A percentile compares a stretch with the other conserved stretches of the same genome.
These are phyloP conservation scores for Lampris incognitus DNA, from an alignment of 2,113 vertebrate species.

Conservation along the genomic window DNA sequence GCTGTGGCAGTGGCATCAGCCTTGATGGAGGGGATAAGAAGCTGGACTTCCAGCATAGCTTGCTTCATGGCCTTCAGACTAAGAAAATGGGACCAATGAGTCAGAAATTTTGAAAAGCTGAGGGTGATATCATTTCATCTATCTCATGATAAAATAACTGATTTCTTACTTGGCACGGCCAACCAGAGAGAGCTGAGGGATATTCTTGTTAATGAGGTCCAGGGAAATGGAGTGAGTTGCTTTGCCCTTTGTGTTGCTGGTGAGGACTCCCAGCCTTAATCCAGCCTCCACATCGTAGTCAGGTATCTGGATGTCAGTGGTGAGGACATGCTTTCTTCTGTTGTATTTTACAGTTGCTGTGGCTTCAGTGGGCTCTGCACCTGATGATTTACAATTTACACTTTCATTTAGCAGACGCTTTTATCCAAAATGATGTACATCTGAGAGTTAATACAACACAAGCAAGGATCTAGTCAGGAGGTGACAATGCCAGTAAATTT, in stretches of 20 bases:
- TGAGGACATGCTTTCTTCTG: conserved; percentile 80
- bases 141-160: not conserved
- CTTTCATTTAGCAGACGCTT: too few species aligned
- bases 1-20: conserved; percentile 83
- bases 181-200: conserved; percentile 85
- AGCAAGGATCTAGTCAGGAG: too few species aligned
- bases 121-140: not conserved
- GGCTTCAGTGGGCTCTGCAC: conserved; percentile 82
- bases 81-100: conserved; percentile 31
- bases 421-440: too few species aligned
- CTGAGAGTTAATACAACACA: too few species aligned
- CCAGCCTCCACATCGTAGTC: conserved; percentile 85
- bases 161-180: conserved; percentile 87
- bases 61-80: conserved; percentile 83
- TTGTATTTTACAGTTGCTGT: conserved; percentile 85
- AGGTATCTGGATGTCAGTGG: conserved; percentile 87
- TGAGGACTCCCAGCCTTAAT: conserved; percentile 82
- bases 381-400: conserved; percentile 64
- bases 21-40: conserved; percentile 85
- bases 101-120: not conserved
- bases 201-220: conserved; percentile 88
- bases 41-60: conserved; percentile 80
- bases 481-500: too few species aligned
- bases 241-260: conserved; percentile 76
- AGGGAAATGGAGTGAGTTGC: conserved; percentile 83